Evolutionary conservation across 2,888 invertebrate species (phyloP).

Genomic region (Clistopyga incitator): DNA sequence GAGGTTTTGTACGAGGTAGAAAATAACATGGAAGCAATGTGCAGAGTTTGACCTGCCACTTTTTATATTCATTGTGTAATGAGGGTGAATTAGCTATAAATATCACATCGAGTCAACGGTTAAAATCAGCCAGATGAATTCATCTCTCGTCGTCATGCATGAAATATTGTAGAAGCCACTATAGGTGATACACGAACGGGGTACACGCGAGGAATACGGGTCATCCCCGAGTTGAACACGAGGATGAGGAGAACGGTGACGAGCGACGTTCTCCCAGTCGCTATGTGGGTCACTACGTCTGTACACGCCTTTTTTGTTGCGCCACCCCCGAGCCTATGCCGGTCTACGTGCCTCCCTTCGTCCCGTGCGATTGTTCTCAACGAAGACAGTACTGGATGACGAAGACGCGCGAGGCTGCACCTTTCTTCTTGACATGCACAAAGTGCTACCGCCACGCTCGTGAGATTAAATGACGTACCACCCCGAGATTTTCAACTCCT

Average conservation of each 20-base stretch:
- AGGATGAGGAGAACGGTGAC: slow-evolving; percentile 20
- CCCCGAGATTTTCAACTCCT: slow-evolving; percentile 9
- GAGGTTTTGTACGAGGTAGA: too few relatives aligned
- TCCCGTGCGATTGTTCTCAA: slow-evolving; percentile 20
- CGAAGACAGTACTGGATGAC: slow-evolving; percentile 22
- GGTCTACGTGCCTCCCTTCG: slow-evolving; percentile 2
- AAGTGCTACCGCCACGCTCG: slow-evolving; percentile 23
- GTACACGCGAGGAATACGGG: slow-evolving; percentile 28
- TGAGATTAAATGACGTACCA: slow-evolving; percentile 26
- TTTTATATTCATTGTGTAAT: too few relatives aligned
- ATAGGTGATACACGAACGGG: slow-evolving; percentile 15
- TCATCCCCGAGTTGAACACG: slow-evolving; percentile 15
- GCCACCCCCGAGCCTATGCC: slow-evolving; percentile 15
- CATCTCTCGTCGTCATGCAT: slow-evolving; percentile 17
- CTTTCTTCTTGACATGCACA: slow-evolving; percentile 37
- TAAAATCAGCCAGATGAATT: slow-evolving; percentile 5
- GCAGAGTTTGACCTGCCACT: too few relatives aligned
- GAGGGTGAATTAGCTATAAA: neutral
- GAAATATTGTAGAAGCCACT: slow-evolving; percentile 8
- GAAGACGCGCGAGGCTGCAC: slow-evolving; percentile 24
- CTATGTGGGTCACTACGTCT: slow-evolving; percentile 35
- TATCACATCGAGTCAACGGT: slow-evolving; percentile 13
- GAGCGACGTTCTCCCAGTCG: slow-evolving; percentile 16
- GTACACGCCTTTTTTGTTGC: slow-evolving; percentile 30
- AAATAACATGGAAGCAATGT: too few relatives aligned